Percentiles rank a stretch among this genome's conserved stretches.
These are phyloP conservation scores for Chanos chanos DNA, from an alignment of 2,797 vertebrate genomes.

Conservation along the genomic window DNA sequence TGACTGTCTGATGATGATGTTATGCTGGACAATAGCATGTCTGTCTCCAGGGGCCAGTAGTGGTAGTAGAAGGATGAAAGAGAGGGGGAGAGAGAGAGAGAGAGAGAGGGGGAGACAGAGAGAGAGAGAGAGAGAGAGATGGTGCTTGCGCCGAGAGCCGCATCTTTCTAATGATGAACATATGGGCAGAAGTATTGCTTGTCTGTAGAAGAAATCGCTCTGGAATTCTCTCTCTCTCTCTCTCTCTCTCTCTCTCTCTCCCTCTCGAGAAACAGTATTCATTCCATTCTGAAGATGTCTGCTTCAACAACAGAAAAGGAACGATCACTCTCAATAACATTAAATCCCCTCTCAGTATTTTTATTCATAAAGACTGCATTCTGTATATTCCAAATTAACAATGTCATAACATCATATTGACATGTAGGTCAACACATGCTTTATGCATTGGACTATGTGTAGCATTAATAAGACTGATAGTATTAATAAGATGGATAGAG, in stretches of 20 bases:
- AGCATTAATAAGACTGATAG: too few species aligned
- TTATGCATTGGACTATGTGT: too few species aligned
- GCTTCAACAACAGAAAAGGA: not conserved
- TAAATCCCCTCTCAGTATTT: not conserved
- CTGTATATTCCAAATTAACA: too few species aligned
- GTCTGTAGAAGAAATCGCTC: constrained; percentile 45
- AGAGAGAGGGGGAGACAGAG: too few species aligned
- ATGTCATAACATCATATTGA: too few species aligned
- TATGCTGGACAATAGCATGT: constrained; percentile 10
- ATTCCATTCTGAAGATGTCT: constrained; percentile 35
- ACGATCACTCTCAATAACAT: not conserved
- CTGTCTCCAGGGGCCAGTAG: constrained; percentile 25
- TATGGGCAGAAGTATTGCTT: constrained; percentile 42
- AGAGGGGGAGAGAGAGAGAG: too few species aligned
- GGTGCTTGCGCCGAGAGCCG: constrained; percentile 23
- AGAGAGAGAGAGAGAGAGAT: constrained; percentile 25
- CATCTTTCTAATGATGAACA: constrained; percentile 43
- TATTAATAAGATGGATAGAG: too few species aligned
- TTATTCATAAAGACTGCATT: too few species aligned
- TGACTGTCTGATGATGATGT: constrained; percentile 14
- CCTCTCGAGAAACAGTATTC: constrained; percentile 45
- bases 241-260: too few species aligned
- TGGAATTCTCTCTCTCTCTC: constrained; percentile 44
- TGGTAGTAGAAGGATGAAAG: constrained; percentile 16
- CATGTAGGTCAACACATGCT: too few species aligned